Base-by-base conservation (phyloP, 2,797 vertebrate genomes). In the Halcyon chelicuti region DNA sequence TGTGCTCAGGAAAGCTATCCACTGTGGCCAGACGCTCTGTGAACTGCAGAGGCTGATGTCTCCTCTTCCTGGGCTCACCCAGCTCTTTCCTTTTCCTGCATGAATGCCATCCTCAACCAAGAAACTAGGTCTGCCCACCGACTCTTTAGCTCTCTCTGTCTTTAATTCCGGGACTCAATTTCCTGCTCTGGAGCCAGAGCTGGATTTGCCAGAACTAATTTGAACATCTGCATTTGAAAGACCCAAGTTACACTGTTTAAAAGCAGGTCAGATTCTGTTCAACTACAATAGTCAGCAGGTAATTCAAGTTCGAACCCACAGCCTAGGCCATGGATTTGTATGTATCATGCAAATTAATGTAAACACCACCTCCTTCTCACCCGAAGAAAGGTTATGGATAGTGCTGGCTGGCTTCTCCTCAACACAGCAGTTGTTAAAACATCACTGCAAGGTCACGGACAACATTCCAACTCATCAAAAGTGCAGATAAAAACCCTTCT, bases 401-500 rank as follows among this genome's bases (percentile, higher is more conserved):
- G n/a, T 40, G 28, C 57, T 77, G 68, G 2, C 68, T 92, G 81
- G 21, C n/a, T 90, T 31, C 61, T 85, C 5, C 40, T 78, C 42
- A 67, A 10, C 35, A 12, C 54, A 65, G 52, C 49, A 86, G 55
- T 87, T 89, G 66, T 76, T 89, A 87, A 89, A 84, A 54, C 25
- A 54, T 77, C 2, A 0, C 78, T 80, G 29, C 68, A 92, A 93
- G 75, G 91, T 94, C 92, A 82, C 6, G 77, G 88, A 90, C 88
- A 93, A 42, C 63, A 90, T 93, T 86, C 55, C 55, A 73, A 63
- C 70, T 92, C 70, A 76, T 93, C n/a, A 2, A 1, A 13, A 19
- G 58, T 84, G 74, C 55, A 87, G 90, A 73, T 86, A 92, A 95
- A 94, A 84, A 85, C 31, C 14, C 49, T 68, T 96, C 52, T 85